Percentiles rank a stretch among this genome's conserved stretches.
Conservation (phyloP, 2,888 invertebrate genomes). For the Oligia fasciuncula region DNA sequence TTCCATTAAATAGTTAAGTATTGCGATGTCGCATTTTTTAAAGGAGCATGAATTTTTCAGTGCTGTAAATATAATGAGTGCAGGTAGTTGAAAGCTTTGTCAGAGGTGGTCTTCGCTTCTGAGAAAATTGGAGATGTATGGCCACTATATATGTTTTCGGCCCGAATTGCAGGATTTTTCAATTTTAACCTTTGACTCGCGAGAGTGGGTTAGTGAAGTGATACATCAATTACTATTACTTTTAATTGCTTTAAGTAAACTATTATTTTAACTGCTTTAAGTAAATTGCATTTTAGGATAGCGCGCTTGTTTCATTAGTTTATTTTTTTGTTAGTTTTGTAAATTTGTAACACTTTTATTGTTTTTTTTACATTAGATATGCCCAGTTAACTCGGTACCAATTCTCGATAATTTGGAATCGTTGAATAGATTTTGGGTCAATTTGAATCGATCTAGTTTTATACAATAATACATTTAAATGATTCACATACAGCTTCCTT, state of each 20-base stretch:
- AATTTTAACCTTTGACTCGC: constrained; percentile 72
- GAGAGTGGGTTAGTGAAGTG: constrained; percentile 82
- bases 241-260: constrained; percentile 79
- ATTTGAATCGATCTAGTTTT: constrained; percentile 72
- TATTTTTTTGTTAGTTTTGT: constrained; percentile 85
- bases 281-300: constrained; percentile 83
- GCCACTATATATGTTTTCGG: constrained; percentile 90
- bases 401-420: constrained; percentile 76
- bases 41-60: constrained; percentile 69
- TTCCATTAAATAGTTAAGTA: constrained; percentile 72
- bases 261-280: constrained; percentile 85
- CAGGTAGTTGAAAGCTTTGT: constrained; percentile 74
- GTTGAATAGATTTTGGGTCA: constrained; percentile 79
- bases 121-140: constrained; percentile 80
- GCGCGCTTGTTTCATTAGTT: constrained; percentile 85
- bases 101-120: constrained; percentile 64
- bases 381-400: constrained; percentile 83
- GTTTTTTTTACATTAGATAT: constrained; percentile 76
- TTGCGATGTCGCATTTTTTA: constrained; percentile 66
- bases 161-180: constrained; percentile 87
- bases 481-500: constrained; percentile 73
- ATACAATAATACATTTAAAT: constrained; percentile 70
- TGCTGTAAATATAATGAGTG: constrained; percentile 77
- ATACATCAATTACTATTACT: constrained; percentile 70
- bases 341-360: constrained; percentile 86